A percentile compares a stretch with the other conserved stretches of the same genome.
These are phyloP conservation scores for Malurus elegans DNA, from an alignment of 2,113 vertebrate species.

Conservation along the genomic window DNA sequence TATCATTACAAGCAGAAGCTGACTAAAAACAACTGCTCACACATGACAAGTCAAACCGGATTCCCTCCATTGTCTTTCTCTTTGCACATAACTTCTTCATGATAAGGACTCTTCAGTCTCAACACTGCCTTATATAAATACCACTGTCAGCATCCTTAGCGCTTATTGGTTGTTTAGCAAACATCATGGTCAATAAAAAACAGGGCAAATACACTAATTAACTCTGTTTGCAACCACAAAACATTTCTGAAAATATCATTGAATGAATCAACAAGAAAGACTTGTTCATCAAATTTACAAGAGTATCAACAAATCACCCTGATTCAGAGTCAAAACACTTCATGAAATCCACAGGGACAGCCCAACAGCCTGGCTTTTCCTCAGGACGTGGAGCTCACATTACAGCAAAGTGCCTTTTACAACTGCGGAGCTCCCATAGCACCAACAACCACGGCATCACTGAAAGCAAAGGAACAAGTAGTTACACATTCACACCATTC, in stretches of 20 bases:
- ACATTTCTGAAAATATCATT: not conserved
- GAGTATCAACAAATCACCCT: not conserved
- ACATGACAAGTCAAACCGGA: not conserved
- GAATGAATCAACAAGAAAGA: not conserved
- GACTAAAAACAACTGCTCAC: not conserved
- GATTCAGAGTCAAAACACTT: not conserved
- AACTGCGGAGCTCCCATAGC: not conserved
- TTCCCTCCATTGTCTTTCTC: not conserved
- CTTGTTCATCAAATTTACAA: not conserved
- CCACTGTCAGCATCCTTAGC: not conserved
- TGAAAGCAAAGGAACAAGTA: not conserved
- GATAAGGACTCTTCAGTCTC: not conserved
- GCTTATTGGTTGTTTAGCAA: not conserved
- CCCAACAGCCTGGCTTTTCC: not conserved
- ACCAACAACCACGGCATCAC: fast-evolving
- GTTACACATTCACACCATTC: not conserved
- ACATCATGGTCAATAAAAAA: not conserved
- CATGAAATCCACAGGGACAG: not conserved
- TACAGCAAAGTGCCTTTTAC: not conserved
- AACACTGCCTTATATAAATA: not conserved
- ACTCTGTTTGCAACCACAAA: not conserved
- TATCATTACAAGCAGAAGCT: not conserved
- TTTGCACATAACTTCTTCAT: not conserved
- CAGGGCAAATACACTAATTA: not conserved
- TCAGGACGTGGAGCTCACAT: fast-evolving